Evolutionary conservation across 1,140 invertebrate genomes (phyloP), one percentile per base, ranked within the genome.

Genomic region (Drosophila bocki): DNA sequence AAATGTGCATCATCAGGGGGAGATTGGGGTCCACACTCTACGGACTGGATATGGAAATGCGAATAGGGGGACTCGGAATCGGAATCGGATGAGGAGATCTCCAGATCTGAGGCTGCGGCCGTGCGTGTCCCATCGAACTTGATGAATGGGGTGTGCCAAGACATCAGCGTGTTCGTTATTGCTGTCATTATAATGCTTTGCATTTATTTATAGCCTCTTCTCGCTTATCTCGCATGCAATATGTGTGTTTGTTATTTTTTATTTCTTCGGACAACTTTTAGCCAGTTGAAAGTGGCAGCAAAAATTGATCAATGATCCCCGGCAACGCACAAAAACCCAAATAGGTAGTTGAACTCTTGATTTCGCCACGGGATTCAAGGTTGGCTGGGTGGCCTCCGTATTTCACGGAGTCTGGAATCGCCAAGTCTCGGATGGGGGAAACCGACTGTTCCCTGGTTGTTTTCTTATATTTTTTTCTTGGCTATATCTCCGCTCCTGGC

Each of bases 61-160:
- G 19, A 29, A 33, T 44, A 26, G 42, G 68, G 26, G 26, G 44
- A 68, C 8, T 42, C 7, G 29, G 13, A 53, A 26, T 39, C n/a
- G 35, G n/a, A 53, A 26, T 45, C 37, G 17, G 35, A 33, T 26
- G 22, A 15, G 33, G 39, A 33, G 35, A 69, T 47, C 45, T 75
- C 39, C 42, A 42, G 44, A 26, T 62, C 56, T 33, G 47, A 61
- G 37, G 67, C 69, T 69, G 47, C n/a, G 63, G 50, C 72, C 61
- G 68, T 78, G 76, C 68, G 82, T 67, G 72, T 70, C 77, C 44
- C 84, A 80, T 72, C 80, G 85, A 90, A 81, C 53, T 65, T 88
- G 85, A 88, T 88, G 84, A 88, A 88, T 88, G 84, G 84, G 84
- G 84, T 84, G 84, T 83, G 84, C 84, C 84, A 57, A 78, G 78